These are phyloP conservation scores for Caerostris darwini DNA, from an alignment of 1,140 invertebrate species.

Conservation along the genomic window DNA sequence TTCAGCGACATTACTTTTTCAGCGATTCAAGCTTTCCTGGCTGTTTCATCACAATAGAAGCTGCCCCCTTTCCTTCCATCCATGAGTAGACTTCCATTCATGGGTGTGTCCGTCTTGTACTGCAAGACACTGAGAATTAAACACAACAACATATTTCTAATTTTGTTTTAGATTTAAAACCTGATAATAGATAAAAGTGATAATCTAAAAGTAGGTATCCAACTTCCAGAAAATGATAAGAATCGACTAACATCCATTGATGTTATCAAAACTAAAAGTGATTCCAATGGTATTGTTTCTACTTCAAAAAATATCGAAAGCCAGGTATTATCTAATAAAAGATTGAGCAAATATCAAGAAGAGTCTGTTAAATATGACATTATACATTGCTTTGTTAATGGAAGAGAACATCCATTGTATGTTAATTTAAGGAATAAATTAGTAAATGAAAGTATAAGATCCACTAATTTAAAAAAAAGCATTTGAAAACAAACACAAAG, in stretches of 20 bases:
- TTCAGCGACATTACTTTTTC: too few species aligned
- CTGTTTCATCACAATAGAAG: too few species aligned
- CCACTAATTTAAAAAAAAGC: neutral
- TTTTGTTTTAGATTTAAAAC: slow-evolving; percentile 58
- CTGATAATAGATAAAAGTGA: slow-evolving; percentile 41
- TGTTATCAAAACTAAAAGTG: neutral
- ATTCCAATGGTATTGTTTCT: neutral
- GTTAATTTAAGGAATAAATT: neutral
- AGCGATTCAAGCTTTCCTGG: too few species aligned
- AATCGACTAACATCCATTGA: slow-evolving; percentile 10
- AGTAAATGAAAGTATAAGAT: neutral
- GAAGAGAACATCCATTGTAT: neutral
- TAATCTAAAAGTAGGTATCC: slow-evolving; percentile 29
- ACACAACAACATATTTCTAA: neutral
- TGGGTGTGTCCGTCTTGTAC: too few species aligned
- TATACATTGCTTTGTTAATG: neutral
- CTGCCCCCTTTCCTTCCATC: too few species aligned
- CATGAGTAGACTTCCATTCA: too few species aligned
- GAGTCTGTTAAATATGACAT: neutral
- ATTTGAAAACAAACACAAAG: neutral
- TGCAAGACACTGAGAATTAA: too few species aligned
- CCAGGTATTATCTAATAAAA: neutral
- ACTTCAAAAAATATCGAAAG: neutral
- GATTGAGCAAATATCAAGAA: neutral
- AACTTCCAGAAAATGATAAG: slow-evolving; percentile 1